Conservation (phyloP, 92 coral and sea anemone species). For the Epizoanthus fatuus region DNA sequence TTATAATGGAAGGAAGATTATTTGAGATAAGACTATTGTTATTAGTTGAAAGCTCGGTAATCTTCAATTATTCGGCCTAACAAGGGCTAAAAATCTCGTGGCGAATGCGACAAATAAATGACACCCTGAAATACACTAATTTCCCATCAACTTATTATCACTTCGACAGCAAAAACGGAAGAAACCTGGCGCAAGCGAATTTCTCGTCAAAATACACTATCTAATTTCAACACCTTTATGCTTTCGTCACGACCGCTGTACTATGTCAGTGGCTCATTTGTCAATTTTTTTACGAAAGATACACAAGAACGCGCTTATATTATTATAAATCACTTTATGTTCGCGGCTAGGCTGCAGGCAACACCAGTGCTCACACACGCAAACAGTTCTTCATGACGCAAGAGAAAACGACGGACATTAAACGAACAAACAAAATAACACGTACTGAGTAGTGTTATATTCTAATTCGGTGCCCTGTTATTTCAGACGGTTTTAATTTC, state of each 20-base stretch:
- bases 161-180: neutral
- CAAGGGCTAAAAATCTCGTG: neutral
- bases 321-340: too few relatives aligned
- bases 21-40: slow-evolving; percentile 20
- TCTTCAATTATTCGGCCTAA: neutral
- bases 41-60: neutral
- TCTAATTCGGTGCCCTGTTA: too few relatives aligned
- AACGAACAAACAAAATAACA: too few relatives aligned
- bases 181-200: neutral
- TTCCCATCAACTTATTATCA: neutral
- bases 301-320: too few relatives aligned
- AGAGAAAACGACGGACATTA: too few relatives aligned
- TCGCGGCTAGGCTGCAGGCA: too few relatives aligned
- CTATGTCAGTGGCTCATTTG: neutral
- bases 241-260: neutral
- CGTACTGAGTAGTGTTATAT: too few relatives aligned
- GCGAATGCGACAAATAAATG: slow-evolving; percentile 9
- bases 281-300: neutral
- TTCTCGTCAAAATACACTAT: neutral
- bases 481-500: too few relatives aligned
- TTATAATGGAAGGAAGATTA: slow-evolving; percentile 9
- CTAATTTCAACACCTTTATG: slow-evolving; percentile 3
- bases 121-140: neutral
- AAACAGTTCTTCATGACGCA: too few relatives aligned
- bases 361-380: too few relatives aligned